Conservation (phyloP, 1,140 invertebrate genomes). For the Rhopalosiphum padi region DNA sequence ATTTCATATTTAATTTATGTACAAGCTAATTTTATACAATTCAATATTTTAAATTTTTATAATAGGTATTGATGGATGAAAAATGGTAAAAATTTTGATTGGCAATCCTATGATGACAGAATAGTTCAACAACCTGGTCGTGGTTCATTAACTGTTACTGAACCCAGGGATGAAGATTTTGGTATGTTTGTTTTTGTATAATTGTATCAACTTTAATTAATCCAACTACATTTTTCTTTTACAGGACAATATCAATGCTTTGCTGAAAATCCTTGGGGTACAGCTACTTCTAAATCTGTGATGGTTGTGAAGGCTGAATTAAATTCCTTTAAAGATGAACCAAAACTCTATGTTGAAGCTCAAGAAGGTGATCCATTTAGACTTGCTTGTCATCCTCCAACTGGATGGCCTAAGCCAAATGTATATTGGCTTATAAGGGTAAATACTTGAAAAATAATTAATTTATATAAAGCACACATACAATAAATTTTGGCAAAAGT, state of each 20-base stretch:
- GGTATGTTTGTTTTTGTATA: slow-evolving; percentile 64
- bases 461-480: neutral
- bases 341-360: slow-evolving; percentile 70
- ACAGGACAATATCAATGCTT: slow-evolving; percentile 94
- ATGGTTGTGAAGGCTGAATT: slow-evolving; percentile 92
- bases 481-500: slow-evolving; percentile 86
- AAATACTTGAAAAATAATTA: neutral
- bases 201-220: neutral
- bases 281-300: slow-evolving; percentile 91
- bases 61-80: slow-evolving; percentile 93
- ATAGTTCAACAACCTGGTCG: slow-evolving; percentile 91
- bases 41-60: slow-evolving; percentile 59
- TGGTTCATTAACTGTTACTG: slow-evolving; percentile 89
- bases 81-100: slow-evolving; percentile 91
- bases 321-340: slow-evolving; percentile 87
- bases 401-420: slow-evolving; percentile 92
- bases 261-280: slow-evolving; percentile 93
- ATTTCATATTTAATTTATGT: neutral
- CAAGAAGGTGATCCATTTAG: slow-evolving; percentile 88
- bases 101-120: slow-evolving; percentile 89
- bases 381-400: slow-evolving; percentile 86
- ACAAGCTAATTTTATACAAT: neutral
- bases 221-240: slow-evolving; percentile 56
- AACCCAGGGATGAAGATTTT: slow-evolving; percentile 88
- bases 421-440: slow-evolving; percentile 75